These are phyloP conservation scores for Cygnus olor DNA, from an alignment of 2,797 vertebrate species.

Conservation along the genomic window DNA sequence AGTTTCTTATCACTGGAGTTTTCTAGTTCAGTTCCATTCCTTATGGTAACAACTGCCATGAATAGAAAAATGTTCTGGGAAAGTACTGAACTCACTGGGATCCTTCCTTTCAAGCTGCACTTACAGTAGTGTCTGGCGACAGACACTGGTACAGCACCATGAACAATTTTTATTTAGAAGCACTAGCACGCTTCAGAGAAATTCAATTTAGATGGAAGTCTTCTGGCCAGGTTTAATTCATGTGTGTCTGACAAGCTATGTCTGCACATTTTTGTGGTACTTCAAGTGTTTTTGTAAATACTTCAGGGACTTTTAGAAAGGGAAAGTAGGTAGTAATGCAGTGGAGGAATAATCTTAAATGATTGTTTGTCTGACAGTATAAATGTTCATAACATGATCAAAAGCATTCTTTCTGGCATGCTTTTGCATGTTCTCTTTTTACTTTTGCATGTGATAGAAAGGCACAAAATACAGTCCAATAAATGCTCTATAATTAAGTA, in stretches of 20 bases:
- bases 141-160: background rate
- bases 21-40: background rate
- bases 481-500: background rate
- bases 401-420: background rate
- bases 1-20: background rate
- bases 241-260: background rate
- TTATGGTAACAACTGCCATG: background rate
- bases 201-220: background rate
- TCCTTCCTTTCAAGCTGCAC: background rate
- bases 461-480: background rate
- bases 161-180: background rate
- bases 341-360: background rate
- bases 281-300: background rate
- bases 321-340: background rate
- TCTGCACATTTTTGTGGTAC: background rate
- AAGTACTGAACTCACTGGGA: background rate
- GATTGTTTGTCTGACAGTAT: background rate
- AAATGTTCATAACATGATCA: background rate
- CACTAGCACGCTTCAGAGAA: background rate
- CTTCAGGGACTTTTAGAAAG: background rate
- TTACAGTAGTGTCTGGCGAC: background rate
- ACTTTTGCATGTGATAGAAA: background rate
- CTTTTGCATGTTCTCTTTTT: background rate
- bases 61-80: background rate
- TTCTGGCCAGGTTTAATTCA: slow-evolving; percentile 5